Conservation (phyloP, 2,797 vertebrate species). For the Megaceryle alcyon region DNA sequence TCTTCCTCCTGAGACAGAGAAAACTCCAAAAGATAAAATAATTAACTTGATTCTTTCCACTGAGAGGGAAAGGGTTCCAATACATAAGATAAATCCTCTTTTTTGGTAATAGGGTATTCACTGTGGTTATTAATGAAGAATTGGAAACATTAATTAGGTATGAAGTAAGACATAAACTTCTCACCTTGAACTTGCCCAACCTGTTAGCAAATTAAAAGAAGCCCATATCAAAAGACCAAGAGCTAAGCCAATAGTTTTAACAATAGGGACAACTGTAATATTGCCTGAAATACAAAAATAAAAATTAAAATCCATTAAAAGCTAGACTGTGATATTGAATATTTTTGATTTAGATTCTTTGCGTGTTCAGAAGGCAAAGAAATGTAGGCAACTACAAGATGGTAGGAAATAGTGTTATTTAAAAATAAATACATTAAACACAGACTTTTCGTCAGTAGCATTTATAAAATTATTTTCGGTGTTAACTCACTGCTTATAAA, state of each 20-base stretch:
- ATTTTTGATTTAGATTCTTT: neutral
- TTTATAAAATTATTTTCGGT: neutral
- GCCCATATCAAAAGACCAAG: conserved; percentile 92
- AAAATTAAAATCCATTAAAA: neutral
- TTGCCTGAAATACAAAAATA: conserved; percentile 81
- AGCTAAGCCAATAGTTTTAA: conserved; percentile 91
- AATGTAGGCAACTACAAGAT: neutral
- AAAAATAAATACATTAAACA: neutral
- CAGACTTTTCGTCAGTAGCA: neutral
- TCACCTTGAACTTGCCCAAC: conserved; percentile 94
- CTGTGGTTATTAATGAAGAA: neutral
- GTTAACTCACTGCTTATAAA: neutral
- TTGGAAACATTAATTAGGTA: neutral
- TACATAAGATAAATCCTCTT: neutral
- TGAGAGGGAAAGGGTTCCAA: neutral
- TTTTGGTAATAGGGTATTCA: neutral
- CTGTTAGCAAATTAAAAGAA: conserved; percentile 87
- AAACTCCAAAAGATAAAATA: neutral
- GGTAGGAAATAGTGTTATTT: neutral
- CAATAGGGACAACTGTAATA: conserved; percentile 84
- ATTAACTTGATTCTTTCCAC: neutral
- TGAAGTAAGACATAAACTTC: neutral
- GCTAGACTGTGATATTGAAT: neutral
- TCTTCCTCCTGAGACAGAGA: neutral
- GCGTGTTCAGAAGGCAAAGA: neutral